Conservation (phyloP, 2,113 vertebrate species). For the Cyprinodon brontotheroides region DNA sequence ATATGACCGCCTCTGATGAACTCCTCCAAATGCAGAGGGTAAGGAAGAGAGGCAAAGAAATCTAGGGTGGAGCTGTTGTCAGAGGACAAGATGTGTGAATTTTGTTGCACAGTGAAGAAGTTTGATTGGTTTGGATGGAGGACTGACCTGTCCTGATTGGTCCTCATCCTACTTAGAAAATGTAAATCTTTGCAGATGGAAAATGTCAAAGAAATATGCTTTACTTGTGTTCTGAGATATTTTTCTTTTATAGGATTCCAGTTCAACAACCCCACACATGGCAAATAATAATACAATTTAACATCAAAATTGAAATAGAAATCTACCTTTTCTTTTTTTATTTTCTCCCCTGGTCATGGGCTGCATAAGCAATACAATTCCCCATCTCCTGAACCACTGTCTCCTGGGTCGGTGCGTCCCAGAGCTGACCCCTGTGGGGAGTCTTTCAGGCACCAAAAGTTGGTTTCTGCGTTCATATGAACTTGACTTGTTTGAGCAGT, state of each 20-base stretch:
- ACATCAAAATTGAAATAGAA: not conserved
- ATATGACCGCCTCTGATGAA: slow-evolving; percentile 67
- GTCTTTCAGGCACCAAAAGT: slow-evolving; percentile 72
- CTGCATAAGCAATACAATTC: slow-evolving; percentile 36
- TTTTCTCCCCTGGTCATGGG: slow-evolving; percentile 15
- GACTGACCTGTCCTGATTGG: slow-evolving; percentile 55
- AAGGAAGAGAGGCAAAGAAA: slow-evolving; percentile 14
- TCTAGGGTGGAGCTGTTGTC: slow-evolving; percentile 15
- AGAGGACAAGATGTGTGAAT: slow-evolving; percentile 19
- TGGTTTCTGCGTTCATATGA: slow-evolving; percentile 65
- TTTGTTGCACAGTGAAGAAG: slow-evolving; percentile 16
- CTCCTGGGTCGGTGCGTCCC: slow-evolving; percentile 66
- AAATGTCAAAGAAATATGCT: slow-evolving; percentile 35
- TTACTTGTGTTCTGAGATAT: slow-evolving; percentile 6
- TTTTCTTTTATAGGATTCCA: slow-evolving; percentile 31
- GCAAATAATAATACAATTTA: not conserved
- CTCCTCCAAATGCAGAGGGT: slow-evolving; percentile 29
- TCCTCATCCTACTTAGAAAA: slow-evolving; percentile 37
- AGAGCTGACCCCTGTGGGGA: slow-evolving; percentile 67
- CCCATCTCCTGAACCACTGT: slow-evolving; percentile 49
- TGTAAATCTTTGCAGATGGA: slow-evolving; percentile 12
- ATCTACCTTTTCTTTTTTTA: slow-evolving; percentile 17
- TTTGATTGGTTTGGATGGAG: slow-evolving; percentile 41
- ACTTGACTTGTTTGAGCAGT: slow-evolving; percentile 60
- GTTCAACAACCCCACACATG: slow-evolving; percentile 30